phyloP scores from a whole-genome alignment of 2,888 invertebrate species.

The Koerneria pararmatus region DNA sequence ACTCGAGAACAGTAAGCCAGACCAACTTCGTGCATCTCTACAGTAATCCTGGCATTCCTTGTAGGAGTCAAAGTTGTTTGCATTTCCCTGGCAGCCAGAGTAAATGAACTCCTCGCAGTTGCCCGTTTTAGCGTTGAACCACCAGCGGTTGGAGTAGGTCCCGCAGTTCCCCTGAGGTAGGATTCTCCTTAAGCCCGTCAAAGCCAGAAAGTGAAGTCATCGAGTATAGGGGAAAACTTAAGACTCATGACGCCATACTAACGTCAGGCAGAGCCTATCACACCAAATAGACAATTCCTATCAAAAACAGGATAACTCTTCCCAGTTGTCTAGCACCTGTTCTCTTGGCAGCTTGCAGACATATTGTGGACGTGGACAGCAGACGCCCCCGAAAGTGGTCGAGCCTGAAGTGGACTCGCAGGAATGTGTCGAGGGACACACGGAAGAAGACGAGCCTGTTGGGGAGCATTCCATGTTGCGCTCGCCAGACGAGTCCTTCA shows the following conservation, averaged over 20 bases:
- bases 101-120: constrained; percentile 60
- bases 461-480: constrained; percentile 58
- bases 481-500: constrained; percentile 58
- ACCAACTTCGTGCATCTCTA: constrained; percentile 49
- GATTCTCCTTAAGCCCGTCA: too few relatives aligned
- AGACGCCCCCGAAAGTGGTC: constrained; percentile 51
- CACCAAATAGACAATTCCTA: too few relatives aligned
- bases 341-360: constrained; percentile 57
- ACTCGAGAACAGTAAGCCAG: too few relatives aligned
- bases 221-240: neutral
- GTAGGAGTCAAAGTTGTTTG: constrained; percentile 59
- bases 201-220: too few relatives aligned
- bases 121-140: constrained; percentile 60
- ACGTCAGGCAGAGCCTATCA: too few relatives aligned
- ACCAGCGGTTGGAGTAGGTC: constrained; percentile 58
- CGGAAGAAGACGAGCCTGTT: constrained; percentile 53
- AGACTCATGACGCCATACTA: neutral
- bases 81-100: constrained; percentile 57
- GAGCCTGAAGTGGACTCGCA: constrained; percentile 55
- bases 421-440: constrained; percentile 56
- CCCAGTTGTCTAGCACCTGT: too few relatives aligned
- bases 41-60: constrained; percentile 59
- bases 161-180: constrained; percentile 55
- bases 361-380: constrained; percentile 58
- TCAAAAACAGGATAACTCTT: too few relatives aligned